Percentiles rank a stretch among this genome's conserved stretches.
Evolutionary conservation across 2,888 invertebrate species (phyloP).

Genomic region (Odontocolon sp.): DNA sequence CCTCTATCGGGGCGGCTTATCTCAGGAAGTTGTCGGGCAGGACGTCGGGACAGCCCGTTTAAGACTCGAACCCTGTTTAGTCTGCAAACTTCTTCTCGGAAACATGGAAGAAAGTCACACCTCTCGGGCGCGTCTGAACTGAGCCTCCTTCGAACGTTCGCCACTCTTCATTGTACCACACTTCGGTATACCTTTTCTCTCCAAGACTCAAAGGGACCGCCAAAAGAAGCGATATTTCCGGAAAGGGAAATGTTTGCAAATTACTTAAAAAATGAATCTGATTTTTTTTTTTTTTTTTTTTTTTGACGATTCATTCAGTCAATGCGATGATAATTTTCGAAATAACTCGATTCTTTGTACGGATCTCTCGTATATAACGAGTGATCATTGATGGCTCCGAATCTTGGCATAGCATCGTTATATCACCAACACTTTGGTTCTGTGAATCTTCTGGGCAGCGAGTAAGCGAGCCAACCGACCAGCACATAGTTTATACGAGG

Average conservation of each 20-base stretch:
- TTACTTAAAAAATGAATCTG: not conserved
- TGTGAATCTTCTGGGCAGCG: not conserved
- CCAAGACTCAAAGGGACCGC: constrained; percentile 55
- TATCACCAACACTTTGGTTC: constrained; percentile 24
- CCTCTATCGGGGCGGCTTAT: constrained; percentile 78
- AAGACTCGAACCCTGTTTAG: constrained; percentile 75
- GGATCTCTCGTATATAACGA: too few relatives aligned
- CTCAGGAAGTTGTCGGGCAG: constrained; percentile 78
- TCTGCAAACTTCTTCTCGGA: constrained; percentile 75
- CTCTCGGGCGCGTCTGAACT: constrained; percentile 56
- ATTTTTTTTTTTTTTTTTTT: too few relatives aligned
- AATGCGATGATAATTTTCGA: too few relatives aligned
- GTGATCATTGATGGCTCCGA: not conserved
- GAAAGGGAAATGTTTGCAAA: constrained; percentile 30
- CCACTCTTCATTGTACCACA: constrained; percentile 11
- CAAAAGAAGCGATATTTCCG: constrained; percentile 41
- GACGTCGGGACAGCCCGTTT: constrained; percentile 76
- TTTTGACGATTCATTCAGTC: too few relatives aligned
- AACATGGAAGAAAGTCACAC: constrained; percentile 77
- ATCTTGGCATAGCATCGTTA: constrained; percentile 30
- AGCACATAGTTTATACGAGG: constrained; percentile 73
- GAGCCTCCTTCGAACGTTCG: constrained; percentile 35
- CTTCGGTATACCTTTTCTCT: constrained; percentile 30
- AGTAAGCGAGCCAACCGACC: constrained; percentile 42
- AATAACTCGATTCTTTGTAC: too few relatives aligned